A percentile compares a stretch with the other conserved stretches of the same genome.
Conservation (phyloP, 2,113 vertebrate species). For the Orientallactaga bullata region DNA sequence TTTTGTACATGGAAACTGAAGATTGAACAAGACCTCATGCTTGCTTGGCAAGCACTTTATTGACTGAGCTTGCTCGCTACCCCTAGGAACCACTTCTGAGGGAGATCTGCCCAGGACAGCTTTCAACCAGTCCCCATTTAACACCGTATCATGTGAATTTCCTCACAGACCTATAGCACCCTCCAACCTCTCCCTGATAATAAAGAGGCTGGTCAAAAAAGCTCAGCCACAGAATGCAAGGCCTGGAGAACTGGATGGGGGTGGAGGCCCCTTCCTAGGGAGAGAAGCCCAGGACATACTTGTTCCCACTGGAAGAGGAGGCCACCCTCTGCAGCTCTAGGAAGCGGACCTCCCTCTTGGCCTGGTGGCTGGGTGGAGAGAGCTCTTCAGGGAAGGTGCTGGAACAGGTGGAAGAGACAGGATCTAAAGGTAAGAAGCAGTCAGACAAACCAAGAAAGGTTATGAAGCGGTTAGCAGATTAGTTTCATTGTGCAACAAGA, state of each 20-base stretch:
- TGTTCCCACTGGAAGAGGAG: conserved; percentile 88
- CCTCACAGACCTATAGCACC: neutral
- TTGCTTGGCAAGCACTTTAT: too few relatives aligned
- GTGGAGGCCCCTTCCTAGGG: neutral
- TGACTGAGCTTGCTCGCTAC: too few relatives aligned
- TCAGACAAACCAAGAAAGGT: neutral
- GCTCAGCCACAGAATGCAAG: neutral
- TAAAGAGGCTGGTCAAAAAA: neutral
- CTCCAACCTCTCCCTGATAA: neutral
- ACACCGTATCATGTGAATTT: neutral
- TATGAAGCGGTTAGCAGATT: neutral
- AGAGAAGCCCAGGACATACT: conserved; percentile 74
- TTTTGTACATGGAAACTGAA: too few relatives aligned
- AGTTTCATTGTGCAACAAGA: neutral
- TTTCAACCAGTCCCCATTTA: neutral
- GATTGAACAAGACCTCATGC: too few relatives aligned
- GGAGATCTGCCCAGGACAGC: neutral
- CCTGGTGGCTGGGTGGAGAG: conserved; percentile 83
- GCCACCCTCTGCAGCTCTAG: conserved; percentile 92
- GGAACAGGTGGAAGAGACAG: conserved; percentile 59
- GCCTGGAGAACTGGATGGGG: neutral
- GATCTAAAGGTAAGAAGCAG: conserved; percentile 17
- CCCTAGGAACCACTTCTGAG: conserved; percentile 10
- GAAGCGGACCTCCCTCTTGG: conserved; percentile 89
- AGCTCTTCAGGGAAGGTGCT: conserved; percentile 85